These are phyloP conservation scores for Dicrurus megarhynchus DNA, from an alignment of 2,113 vertebrate genomes.

Conservation along the genomic window DNA sequence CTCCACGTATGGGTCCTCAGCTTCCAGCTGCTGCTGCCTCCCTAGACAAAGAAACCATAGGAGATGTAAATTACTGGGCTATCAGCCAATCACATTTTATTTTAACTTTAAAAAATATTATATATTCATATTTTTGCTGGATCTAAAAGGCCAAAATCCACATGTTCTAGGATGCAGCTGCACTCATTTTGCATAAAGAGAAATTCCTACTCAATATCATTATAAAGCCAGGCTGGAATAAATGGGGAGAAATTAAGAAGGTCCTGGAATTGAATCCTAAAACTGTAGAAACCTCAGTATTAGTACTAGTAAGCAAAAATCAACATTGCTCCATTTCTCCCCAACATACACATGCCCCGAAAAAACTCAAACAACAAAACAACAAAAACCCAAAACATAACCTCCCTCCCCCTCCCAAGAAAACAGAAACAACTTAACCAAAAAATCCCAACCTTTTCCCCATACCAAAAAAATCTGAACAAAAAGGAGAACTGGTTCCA, in stretches of 20 bases:
- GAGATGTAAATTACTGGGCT: background rate
- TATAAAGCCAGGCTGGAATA: background rate
- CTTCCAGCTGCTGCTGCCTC: constrained; percentile 88
- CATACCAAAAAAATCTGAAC: background rate
- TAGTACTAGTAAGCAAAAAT: background rate
- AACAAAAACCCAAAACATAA: background rate
- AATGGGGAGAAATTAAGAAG: background rate
- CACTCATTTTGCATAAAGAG: background rate
- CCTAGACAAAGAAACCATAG: constrained; percentile 67
- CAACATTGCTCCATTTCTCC: background rate
- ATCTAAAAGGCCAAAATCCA: background rate
- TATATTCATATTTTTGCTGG: background rate
- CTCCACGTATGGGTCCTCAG: constrained; percentile 79
- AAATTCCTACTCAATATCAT: background rate
- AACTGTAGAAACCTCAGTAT: background rate
- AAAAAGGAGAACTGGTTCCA: background rate
- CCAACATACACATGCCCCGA: background rate
- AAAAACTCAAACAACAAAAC: background rate
- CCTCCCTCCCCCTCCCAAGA: too few relatives aligned
- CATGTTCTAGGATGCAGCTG: background rate
- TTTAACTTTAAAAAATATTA: background rate
- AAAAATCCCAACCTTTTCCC: background rate
- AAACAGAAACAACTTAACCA: background rate
- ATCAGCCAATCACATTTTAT: background rate
- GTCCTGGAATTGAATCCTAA: background rate